Percentiles rank a stretch among this genome's conserved stretches.
phyloP scores from a whole-genome alignment of 2,113 vertebrate genomes.

The Pseudorhombus dupliciocellatus region DNA sequence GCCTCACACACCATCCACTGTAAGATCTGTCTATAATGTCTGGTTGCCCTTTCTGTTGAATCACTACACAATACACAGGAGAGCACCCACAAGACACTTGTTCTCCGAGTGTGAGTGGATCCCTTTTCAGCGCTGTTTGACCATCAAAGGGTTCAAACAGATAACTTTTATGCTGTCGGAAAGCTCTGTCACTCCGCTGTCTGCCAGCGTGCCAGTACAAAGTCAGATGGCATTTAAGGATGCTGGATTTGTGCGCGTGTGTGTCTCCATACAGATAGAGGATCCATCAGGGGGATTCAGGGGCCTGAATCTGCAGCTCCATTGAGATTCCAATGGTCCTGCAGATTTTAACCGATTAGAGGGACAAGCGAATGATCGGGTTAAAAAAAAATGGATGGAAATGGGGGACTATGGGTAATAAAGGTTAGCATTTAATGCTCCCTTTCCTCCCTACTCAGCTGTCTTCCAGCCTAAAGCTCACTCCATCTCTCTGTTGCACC shows the following conservation, averaged over 20 bases:
- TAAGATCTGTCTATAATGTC: slow-evolving; percentile 50
- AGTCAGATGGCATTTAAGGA: slow-evolving; percentile 45
- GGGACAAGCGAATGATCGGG: slow-evolving; percentile 10
- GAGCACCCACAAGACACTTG: slow-evolving; percentile 57
- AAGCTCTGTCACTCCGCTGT: slow-evolving; percentile 40
- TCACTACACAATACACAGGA: slow-evolving; percentile 53
- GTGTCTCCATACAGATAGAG: slow-evolving; percentile 16
- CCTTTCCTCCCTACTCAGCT: slow-evolving; percentile 25
- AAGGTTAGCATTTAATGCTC: slow-evolving; percentile 46
- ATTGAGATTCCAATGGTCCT: slow-evolving; percentile 51
- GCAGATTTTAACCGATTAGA: slow-evolving; percentile 51
- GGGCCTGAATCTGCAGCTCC: slow-evolving; percentile 37
- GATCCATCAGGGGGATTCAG: slow-evolving; percentile 34
- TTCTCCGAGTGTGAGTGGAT: slow-evolving; percentile 54
- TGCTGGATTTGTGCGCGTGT: slow-evolving; percentile 7
- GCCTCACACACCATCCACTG: slow-evolving; percentile 31
- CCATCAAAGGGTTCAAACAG: slow-evolving; percentile 57
- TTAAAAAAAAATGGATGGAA: slow-evolving; percentile 11
- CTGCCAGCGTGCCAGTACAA: slow-evolving; percentile 50
- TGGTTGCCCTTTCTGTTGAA: slow-evolving; percentile 65
- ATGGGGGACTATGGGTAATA: slow-evolving; percentile 4
- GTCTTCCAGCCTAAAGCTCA: slow-evolving; percentile 28
- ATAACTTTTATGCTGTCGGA: slow-evolving; percentile 44
- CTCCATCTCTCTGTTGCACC: slow-evolving; percentile 12
- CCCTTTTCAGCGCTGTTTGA: slow-evolving; percentile 53